Conservation (phyloP, 2,888 invertebrate species). For the Blastobasis lacticolella region DNA sequence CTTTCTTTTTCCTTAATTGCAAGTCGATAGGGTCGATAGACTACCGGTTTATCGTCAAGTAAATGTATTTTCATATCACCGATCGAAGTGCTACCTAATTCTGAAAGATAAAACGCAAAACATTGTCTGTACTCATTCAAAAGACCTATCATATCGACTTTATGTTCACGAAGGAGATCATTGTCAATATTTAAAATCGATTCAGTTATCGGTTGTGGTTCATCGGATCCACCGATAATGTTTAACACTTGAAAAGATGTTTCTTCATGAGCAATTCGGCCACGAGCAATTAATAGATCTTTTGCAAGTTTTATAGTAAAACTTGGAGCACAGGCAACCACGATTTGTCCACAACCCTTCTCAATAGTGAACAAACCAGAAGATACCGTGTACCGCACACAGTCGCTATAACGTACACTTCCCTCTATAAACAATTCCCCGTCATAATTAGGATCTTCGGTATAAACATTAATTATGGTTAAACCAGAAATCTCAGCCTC, state of each 20-base stretch:
- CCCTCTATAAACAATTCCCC: not conserved
- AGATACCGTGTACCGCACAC: not conserved
- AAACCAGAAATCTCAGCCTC: not conserved
- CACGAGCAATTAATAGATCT: not conserved
- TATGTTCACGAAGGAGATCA: not conserved
- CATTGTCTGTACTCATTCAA: not conserved
- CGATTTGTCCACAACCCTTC: not conserved
- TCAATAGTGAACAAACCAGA: not conserved
- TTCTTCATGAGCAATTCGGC: not conserved
- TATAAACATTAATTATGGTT: not conserved
- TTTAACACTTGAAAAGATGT: not conserved
- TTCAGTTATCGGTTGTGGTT: not conserved
- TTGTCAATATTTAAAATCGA: not conserved
- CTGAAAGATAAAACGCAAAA: not conserved
- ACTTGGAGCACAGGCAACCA: not conserved
- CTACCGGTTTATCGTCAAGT: too few relatives aligned
- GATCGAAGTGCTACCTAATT: not conserved
- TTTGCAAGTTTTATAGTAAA: not conserved
- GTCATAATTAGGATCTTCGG: not conserved
- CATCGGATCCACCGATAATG: not conserved
- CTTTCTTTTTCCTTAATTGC: conserved; percentile 6
- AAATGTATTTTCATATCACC: not conserved
- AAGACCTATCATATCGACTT: not conserved
- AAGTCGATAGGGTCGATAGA: conserved; percentile 9
- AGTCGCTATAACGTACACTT: not conserved